phyloP scores from a whole-genome alignment of 2,888 invertebrate species.

The Drosophila acutilabella region DNA sequence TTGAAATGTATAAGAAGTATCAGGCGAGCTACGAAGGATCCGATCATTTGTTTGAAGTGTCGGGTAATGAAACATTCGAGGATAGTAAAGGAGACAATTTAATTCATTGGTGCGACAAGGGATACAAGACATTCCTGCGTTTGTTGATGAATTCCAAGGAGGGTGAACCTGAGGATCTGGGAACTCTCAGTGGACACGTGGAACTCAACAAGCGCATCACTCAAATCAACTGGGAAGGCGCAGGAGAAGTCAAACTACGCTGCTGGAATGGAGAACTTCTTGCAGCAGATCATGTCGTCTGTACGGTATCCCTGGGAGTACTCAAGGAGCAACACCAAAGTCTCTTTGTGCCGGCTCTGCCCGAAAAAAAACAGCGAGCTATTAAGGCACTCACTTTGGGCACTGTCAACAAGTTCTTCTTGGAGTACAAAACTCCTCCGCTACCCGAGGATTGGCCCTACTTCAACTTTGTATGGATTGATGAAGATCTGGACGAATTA shows the following conservation, averaged over 20 bases:
- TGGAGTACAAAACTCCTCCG: slow-evolving; percentile 87
- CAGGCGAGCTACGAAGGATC: slow-evolving; percentile 86
- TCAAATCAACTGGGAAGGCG: slow-evolving; percentile 60
- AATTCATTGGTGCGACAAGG: slow-evolving; percentile 90
- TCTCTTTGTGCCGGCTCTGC: slow-evolving; percentile 86
- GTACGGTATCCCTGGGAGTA: slow-evolving; percentile 87
- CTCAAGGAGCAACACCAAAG: slow-evolving; percentile 85
- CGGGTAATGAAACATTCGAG: slow-evolving; percentile 87
- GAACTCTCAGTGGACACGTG: slow-evolving; percentile 78
- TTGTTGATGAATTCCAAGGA: slow-evolving; percentile 86
- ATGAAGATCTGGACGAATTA: slow-evolving; percentile 83
- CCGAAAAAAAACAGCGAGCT: slow-evolving; percentile 85
- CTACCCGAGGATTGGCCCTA: slow-evolving; percentile 85
- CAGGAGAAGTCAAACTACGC: slow-evolving; percentile 49
- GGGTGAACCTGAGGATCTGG: slow-evolving; percentile 55
- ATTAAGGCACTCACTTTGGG: slow-evolving; percentile 87
- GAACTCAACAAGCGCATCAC: slow-evolving; percentile 69
- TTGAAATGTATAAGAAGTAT: slow-evolving; percentile 87
- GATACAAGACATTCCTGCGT: slow-evolving; percentile 89
- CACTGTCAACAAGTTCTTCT: slow-evolving; percentile 87
- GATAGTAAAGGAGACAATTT: slow-evolving; percentile 89
- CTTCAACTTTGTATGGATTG: slow-evolving; percentile 87
- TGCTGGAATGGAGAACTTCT: slow-evolving; percentile 83
- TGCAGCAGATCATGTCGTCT: slow-evolving; percentile 87
- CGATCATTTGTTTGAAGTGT: slow-evolving; percentile 88